These are phyloP conservation scores for Bradypus variegatus DNA, from an alignment of 2,797 vertebrate genomes.

Conservation along the genomic window DNA sequence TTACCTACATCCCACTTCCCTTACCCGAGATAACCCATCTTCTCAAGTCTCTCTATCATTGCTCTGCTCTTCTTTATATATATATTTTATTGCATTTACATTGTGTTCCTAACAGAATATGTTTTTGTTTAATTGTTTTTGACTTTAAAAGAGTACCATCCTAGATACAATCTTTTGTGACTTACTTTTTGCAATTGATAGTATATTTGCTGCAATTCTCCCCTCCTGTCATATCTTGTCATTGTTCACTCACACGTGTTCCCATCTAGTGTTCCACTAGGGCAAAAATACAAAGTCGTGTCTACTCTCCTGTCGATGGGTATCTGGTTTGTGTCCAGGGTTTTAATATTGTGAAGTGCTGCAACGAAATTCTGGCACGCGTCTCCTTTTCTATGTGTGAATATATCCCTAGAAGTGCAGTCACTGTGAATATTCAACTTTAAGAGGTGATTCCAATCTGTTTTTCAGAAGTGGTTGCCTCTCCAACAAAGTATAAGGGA, in stretches of 20 bases:
- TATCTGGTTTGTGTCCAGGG: not conserved
- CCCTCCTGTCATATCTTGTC: not conserved
- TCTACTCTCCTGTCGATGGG: not conserved
- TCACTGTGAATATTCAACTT: not conserved
- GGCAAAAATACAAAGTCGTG: not conserved
- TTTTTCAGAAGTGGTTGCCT: not conserved
- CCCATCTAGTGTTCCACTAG: not conserved
- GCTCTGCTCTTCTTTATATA: not conserved
- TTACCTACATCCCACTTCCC: not conserved
- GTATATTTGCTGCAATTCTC: not conserved
- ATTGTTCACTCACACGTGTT: not conserved
- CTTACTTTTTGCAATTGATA: not conserved
- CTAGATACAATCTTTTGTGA: not conserved
- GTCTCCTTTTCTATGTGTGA: not conserved
- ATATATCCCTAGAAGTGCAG: not conserved
- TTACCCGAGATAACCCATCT: not conserved
- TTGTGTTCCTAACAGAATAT: not conserved
- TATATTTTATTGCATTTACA: not conserved
- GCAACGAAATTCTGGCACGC: not conserved
- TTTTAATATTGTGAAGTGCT: not conserved
- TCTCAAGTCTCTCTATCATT: not conserved
- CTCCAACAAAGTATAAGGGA: not conserved
- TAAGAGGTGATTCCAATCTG: not conserved
- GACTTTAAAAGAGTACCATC: not conserved
- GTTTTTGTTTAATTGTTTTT: not conserved